phyloP scores from a whole-genome alignment of 2,888 invertebrate genomes.

The Apamea epomidion region DNA sequence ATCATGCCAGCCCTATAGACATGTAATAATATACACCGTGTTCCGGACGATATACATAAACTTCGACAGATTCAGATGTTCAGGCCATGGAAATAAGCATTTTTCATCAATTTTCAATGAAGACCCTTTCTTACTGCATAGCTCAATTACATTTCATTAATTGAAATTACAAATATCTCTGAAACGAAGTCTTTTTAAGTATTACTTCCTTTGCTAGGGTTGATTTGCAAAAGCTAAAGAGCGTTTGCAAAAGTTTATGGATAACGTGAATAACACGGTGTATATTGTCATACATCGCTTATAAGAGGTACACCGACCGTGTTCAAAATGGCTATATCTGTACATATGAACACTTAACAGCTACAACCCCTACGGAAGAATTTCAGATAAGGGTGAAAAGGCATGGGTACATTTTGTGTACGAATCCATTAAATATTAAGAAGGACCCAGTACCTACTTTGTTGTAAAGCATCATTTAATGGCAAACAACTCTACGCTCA shows the following conservation, averaged over 20 bases:
- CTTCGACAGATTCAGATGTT: no score
- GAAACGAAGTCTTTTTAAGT: no score
- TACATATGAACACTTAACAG: constrained; percentile 15
- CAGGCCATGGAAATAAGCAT: no score
- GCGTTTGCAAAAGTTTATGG: no score
- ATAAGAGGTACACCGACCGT: constrained; percentile 5
- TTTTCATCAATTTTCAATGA: no score
- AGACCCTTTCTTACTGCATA: no score
- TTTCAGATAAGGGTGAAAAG: neutral
- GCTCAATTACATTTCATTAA: no score
- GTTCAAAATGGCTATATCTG: constrained; percentile 19
- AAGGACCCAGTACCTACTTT: constrained; percentile 29
- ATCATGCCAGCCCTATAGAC: neutral
- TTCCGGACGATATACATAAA: no score
- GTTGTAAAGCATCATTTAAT: constrained; percentile 35
- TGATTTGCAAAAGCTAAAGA: no score
- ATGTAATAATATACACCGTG: constrained; percentile 10
- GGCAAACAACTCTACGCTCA: neutral
- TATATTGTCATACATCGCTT: constrained; percentile 10
- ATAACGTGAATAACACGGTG: no score
- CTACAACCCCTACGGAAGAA: neutral
- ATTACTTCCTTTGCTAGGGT: no score
- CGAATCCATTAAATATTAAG: constrained; percentile 47
- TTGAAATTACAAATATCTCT: no score
- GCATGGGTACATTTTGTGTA: constrained; percentile 22